These are phyloP conservation scores for Hyles vespertilio DNA, from an alignment of 1,140 invertebrate species.

Conservation along the genomic window DNA sequence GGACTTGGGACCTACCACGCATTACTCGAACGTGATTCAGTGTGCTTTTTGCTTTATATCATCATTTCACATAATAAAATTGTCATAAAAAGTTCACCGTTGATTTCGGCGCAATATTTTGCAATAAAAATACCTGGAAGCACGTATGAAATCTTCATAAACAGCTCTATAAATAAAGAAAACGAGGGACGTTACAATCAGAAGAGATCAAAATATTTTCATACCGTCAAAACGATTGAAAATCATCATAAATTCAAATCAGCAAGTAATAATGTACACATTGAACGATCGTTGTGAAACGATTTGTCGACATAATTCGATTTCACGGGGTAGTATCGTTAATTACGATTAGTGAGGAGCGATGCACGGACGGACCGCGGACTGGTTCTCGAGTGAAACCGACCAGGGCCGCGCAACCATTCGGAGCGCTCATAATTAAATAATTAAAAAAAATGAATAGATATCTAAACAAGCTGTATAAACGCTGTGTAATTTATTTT, in stretches of 20 bases:
- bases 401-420: slow-evolving; percentile 50
- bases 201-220: slow-evolving; percentile 9
- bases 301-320: slow-evolving; percentile 65
- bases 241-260: slow-evolving; percentile 32
- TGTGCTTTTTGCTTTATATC: no score
- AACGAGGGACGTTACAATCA: no score
- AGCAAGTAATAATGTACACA: slow-evolving; percentile 30
- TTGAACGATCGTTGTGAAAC: slow-evolving; percentile 42
- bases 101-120: no score
- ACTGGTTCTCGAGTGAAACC: slow-evolving; percentile 64
- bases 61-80: no score
- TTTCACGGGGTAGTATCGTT: slow-evolving; percentile 58
- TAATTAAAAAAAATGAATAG: slow-evolving; percentile 3
- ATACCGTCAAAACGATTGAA: slow-evolving; percentile 22
- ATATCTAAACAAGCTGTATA: slow-evolving; percentile 9
- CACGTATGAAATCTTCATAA: no score
- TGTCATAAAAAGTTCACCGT: no score
- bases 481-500: slow-evolving; percentile 13
- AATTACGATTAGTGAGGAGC: slow-evolving; percentile 59
- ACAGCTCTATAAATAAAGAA: no score
- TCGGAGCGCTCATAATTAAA: slow-evolving; percentile 32
- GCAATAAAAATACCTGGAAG: no score
- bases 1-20: slow-evolving; percentile 23
- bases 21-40: slow-evolving; percentile 3
- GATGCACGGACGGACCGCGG: slow-evolving; percentile 34